Evolutionary conservation across 2,113 vertebrate genomes (phyloP).

Genomic region (Electrona antarctica): DNA sequence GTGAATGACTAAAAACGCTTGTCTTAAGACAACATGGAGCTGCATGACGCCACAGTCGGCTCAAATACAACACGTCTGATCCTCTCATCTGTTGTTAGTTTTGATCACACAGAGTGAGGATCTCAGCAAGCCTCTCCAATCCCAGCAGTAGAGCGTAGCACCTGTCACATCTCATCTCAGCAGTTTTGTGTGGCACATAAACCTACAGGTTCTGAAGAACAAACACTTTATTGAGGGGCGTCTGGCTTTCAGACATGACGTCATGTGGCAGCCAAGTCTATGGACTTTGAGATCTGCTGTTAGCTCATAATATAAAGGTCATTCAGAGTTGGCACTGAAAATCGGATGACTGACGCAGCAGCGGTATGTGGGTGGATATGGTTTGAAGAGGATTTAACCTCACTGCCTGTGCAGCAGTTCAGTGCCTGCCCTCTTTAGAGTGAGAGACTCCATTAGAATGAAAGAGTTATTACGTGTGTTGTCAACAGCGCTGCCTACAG

Average conservation of each 20-base stretch:
- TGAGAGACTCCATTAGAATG: slow-evolving; percentile 47
- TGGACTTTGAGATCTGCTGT: neutral
- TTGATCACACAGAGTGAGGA: slow-evolving; percentile 48
- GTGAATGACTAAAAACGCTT: slow-evolving; percentile 47
- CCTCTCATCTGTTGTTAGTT: slow-evolving; percentile 58
- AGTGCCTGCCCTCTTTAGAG: slow-evolving; percentile 17
- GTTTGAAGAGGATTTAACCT: slow-evolving; percentile 22
- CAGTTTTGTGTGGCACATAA: slow-evolving; percentile 25
- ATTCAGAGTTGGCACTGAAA: slow-evolving; percentile 15
- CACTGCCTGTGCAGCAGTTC: neutral
- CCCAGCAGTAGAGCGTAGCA: slow-evolving; percentile 14
- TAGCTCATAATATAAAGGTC: slow-evolving; percentile 9
- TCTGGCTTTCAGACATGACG: too few relatives aligned
- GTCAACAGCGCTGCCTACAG: slow-evolving; percentile 35
- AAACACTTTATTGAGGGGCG: neutral
- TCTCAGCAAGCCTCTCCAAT: slow-evolving; percentile 19
- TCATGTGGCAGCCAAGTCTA: too few relatives aligned
- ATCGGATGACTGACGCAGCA: slow-evolving; percentile 35
- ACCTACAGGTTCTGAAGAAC: slow-evolving; percentile 16
- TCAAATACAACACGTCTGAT: slow-evolving; percentile 28
- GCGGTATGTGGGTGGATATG: slow-evolving; percentile 5
- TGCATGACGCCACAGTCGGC: slow-evolving; percentile 2
- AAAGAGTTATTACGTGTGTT: slow-evolving; percentile 42
- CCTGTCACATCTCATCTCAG: slow-evolving; percentile 26
- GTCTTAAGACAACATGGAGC: too few relatives aligned